Conservation (phyloP, 2,797 vertebrate genomes). For the Semotilus atromaculatus region DNA sequence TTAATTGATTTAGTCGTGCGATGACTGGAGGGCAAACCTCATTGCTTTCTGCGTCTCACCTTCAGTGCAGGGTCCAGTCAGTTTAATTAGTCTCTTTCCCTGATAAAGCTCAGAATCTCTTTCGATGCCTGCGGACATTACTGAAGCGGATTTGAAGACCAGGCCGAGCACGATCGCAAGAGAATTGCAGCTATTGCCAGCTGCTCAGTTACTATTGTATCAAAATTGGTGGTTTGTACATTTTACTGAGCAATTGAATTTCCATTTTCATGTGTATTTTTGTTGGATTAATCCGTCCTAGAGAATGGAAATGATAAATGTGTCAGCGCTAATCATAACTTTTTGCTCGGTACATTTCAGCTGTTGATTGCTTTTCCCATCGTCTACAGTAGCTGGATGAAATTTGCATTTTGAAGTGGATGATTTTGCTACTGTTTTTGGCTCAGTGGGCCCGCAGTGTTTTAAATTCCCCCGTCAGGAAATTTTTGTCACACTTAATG, state of each 20-base stretch:
- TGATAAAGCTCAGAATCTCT: constrained; percentile 37
- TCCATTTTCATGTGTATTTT: constrained; percentile 35
- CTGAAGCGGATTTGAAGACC: constrained; percentile 7
- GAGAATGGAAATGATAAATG: constrained; percentile 15
- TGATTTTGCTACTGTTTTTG: constrained; percentile 22
- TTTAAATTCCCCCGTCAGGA: constrained; percentile 30
- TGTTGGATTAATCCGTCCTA: constrained; percentile 24
- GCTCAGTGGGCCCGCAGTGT: not conserved
- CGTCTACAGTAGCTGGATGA: constrained; percentile 28
- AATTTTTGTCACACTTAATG: constrained; percentile 8
- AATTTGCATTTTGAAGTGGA: constrained; percentile 23
- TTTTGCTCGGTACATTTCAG: constrained; percentile 21
- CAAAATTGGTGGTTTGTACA: not conserved
- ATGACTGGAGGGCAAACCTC: constrained; percentile 37
- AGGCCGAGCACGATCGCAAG: not conserved
- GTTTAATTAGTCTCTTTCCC: constrained; percentile 54
- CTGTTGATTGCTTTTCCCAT: constrained; percentile 45
- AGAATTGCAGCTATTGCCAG: constrained; percentile 34
- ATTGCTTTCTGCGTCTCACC: constrained; percentile 48
- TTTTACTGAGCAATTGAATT: constrained; percentile 38
- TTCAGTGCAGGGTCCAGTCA: constrained; percentile 20
- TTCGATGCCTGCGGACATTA: constrained; percentile 31
- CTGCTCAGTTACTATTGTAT: not conserved
- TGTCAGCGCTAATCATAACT: constrained; percentile 50
- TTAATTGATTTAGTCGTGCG: constrained; percentile 45